Percentiles rank a stretch among this genome's conserved stretches.
Conservation (phyloP, 1,140 invertebrate species). For the Stenopsyche tienmushanensis region DNA sequence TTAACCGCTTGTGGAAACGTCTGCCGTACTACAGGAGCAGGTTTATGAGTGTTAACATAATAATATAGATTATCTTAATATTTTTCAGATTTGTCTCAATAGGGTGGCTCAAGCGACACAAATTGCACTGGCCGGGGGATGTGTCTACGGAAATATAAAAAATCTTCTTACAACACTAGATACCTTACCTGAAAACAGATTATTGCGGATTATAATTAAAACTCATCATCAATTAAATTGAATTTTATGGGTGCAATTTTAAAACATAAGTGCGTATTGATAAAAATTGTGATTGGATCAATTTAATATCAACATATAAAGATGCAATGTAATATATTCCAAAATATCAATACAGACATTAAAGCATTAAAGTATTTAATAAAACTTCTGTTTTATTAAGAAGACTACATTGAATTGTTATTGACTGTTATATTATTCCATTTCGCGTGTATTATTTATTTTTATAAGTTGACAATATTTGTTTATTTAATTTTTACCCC, state of each 20-base stretch:
- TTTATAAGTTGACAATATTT: no score
- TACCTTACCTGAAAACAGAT: constrained; percentile 59
- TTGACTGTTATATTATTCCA: no score
- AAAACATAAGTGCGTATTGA: background rate
- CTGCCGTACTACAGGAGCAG: no score
- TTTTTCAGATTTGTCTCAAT: constrained; percentile 62
- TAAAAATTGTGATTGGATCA: background rate
- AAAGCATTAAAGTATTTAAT: background rate
- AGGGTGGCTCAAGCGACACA: constrained; percentile 76
- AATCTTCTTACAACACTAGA: constrained; percentile 59
- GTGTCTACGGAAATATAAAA: constrained; percentile 73
- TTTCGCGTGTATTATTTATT: no score
- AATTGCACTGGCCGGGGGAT: constrained; percentile 69
- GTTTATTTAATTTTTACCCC: no score
- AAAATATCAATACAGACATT: background rate
- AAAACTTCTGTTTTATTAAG: background rate
- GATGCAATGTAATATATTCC: background rate
- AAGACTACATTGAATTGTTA: background rate
- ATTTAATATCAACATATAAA: background rate
- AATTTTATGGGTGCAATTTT: background rate
- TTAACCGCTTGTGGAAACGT: no score
- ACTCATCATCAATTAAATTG: constrained; percentile 29
- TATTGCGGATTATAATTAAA: constrained; percentile 61
- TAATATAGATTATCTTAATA: constrained; percentile 14
- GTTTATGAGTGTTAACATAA: background rate